These are phyloP conservation scores for Conopomorpha cramerella DNA, from an alignment of 1,140 invertebrate species.

Conservation along the genomic window DNA sequence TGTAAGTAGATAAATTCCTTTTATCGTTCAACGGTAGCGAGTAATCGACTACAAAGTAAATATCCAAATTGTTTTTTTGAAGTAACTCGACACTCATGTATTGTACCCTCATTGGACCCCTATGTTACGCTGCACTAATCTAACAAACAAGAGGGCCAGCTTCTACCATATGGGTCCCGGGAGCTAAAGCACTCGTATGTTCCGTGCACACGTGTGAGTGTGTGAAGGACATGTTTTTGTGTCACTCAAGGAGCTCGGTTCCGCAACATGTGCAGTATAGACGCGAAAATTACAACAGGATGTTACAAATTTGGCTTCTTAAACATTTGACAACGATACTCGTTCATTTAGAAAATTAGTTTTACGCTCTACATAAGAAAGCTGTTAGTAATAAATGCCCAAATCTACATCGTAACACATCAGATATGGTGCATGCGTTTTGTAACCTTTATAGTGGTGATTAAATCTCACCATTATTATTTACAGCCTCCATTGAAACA, in stretches of 20 bases:
- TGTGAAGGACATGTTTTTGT: no score
- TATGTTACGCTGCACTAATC: no score
- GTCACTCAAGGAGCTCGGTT: slow-evolving; percentile 37
- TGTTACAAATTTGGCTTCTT: slow-evolving; percentile 18
- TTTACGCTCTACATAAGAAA: neutral
- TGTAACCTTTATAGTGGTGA: slow-evolving; percentile 54
- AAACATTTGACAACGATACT: neutral
- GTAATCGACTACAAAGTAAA: no score
- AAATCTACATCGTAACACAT: slow-evolving; percentile 1
- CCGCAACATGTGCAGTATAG: slow-evolving; percentile 41
- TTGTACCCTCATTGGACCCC: no score
- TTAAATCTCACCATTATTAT: slow-evolving; percentile 61
- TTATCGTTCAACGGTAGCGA: no score
- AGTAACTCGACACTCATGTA: no score
- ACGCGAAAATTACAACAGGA: slow-evolving; percentile 22
- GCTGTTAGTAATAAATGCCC: slow-evolving; percentile 1
- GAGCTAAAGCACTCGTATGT: no score
- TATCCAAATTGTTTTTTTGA: no score
- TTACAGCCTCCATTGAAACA: slow-evolving; percentile 59
- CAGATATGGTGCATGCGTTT: slow-evolving; percentile 28
- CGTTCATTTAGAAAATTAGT: neutral
- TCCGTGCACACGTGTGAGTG: no score
- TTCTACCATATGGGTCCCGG: no score
- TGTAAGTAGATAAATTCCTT: no score
- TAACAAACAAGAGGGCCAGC: no score